Evolutionary conservation across 1,140 invertebrate genomes (phyloP), one percentile per base, ranked within the genome.

Genomic region (Hyles vespertilio): DNA sequence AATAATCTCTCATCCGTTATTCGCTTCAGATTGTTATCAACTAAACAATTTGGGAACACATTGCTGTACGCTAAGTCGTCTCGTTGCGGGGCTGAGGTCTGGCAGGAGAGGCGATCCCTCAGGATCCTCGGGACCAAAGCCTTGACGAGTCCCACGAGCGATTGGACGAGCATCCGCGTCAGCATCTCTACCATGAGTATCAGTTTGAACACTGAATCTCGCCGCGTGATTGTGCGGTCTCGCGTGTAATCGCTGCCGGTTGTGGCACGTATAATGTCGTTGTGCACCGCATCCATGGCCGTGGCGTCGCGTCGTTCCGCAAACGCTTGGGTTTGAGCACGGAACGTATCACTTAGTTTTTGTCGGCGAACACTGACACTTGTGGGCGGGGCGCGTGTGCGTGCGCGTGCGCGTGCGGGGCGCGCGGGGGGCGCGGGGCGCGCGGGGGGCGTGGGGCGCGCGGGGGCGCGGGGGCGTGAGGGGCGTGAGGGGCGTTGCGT

Each of bases 81-180:
- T 59, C 5, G 3, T 22, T 4, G 32, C 4, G 7, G 48, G 36
- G 36, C 36, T 5, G 36, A 8, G 5, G 36, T 5, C 36, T 5
- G 8, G 36, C 36, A 5, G 36, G 8, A 40, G 5, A 40, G 36
- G 36, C 36, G 36, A 8, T 40, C 36, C 5, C 36, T 5, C 36
- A 40, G 8, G 5, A 40, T 8, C 8, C 54, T 56, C 10, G 55
- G 22, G 47, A 67, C 64, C 62, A 63, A 67, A 58, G 65, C 64
- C 43, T 71, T 59, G n/a, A 74, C 45, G 56, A 84, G 67, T 59
- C 62, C 73, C 46, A 70, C 61, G 33, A 84, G 74, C 77, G 83
- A 80, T 79, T 84, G 80, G 80, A 86, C 70, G 79, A 84, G 74
- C 78, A 82, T 77, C 80, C 69, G 80, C 77, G 70, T 71, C 9